Conservation (phyloP, 1,140 invertebrate genomes). For the Fopius arisanus region DNA sequence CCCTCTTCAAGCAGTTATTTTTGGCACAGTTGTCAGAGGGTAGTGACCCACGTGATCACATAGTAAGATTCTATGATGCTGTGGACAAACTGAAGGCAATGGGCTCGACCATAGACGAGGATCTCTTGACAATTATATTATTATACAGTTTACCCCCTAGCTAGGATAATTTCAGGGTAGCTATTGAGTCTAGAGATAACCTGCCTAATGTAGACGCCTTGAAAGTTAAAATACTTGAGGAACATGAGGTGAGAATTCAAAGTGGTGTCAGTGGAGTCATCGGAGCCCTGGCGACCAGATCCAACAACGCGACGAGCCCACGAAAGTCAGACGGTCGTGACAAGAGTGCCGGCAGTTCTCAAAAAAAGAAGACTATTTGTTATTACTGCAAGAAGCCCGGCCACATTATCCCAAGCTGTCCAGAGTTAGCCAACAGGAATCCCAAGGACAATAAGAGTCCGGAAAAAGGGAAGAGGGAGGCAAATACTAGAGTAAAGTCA, state of each 20-base stretch:
- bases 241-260: background rate
- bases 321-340: background rate
- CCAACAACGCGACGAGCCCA: background rate
- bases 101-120: background rate
- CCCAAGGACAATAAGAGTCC: background rate
- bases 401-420: background rate
- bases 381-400: background rate
- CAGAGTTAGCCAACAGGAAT: background rate
- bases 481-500: background rate
- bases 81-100: conserved; percentile 1
- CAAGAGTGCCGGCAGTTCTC: background rate
- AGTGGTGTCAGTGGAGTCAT: background rate
- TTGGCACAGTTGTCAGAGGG: conserved; percentile 35
- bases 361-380: background rate
- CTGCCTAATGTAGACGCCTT: conserved; percentile 36
- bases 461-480: background rate
- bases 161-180: conserved; percentile 42
- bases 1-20: conserved; percentile 39
- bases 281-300: background rate
- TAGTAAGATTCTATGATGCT: conserved; percentile 39
- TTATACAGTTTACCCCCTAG: conserved; percentile 23
- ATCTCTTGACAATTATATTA: background rate
- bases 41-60: conserved; percentile 32
- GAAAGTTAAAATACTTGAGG: conserved; percentile 35
- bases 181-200: conserved; percentile 41